Evolutionary conservation across 2,888 invertebrate species (phyloP).

Genomic region (Agriotes lineatus): DNA sequence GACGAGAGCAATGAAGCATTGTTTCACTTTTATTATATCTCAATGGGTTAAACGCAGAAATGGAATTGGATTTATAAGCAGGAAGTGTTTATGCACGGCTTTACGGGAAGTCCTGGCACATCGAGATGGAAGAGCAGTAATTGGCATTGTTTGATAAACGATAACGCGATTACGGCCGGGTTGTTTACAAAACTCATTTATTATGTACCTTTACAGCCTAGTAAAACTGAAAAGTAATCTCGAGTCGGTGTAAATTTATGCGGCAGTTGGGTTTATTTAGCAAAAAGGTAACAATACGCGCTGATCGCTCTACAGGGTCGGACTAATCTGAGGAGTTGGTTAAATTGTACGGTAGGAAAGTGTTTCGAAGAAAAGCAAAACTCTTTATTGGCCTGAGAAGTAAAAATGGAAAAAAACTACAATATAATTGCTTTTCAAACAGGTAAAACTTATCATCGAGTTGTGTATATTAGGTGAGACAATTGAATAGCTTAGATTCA

Average conservation of each 20-base stretch:
- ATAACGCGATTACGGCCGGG: background rate
- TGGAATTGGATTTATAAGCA: constrained; percentile 18
- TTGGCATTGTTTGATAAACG: constrained; percentile 14
- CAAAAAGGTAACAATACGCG: background rate
- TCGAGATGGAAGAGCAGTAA: constrained; percentile 2
- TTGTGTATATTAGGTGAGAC: too few species aligned
- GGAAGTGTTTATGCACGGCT: background rate
- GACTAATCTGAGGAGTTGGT: too few species aligned
- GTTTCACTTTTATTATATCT: constrained; percentile 15
- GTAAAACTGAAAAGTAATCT: background rate
- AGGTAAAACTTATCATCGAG: too few species aligned
- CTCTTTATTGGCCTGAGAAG: too few species aligned
- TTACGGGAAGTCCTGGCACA: constrained; percentile 12
- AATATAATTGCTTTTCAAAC: too few species aligned
- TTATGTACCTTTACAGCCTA: background rate
- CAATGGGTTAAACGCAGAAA: constrained; percentile 3
- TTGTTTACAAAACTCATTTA: constrained; percentile 20
- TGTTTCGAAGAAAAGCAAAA: too few species aligned
- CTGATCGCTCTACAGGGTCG: too few species aligned
- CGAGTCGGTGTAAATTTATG: constrained; percentile 14
- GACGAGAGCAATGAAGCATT: constrained; percentile 17
- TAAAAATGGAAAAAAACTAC: too few species aligned
- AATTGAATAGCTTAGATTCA: too few species aligned
- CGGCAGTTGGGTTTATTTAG: background rate
- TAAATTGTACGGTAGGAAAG: too few species aligned